phyloP scores from a whole-genome alignment of 2,797 vertebrate genomes.

The Sphenodon punctatus region DNA sequence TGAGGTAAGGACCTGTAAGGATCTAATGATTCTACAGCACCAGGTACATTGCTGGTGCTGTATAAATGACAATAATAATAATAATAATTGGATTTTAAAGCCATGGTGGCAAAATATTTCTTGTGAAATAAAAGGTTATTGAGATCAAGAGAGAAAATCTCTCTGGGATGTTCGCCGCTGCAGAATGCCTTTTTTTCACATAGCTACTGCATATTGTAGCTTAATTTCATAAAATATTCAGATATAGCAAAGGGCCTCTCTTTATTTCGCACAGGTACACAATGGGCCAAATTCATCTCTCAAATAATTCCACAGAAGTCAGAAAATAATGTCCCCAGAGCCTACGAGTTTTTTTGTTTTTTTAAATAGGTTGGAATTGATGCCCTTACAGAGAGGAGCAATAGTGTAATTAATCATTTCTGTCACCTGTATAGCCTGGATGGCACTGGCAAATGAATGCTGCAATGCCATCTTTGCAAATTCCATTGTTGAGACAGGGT shows the following conservation, averaged over 20 bases:
- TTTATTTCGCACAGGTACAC: neutral
- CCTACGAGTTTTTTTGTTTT: too few species aligned
- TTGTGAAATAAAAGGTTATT: fast-evolving
- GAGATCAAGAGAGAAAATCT: neutral
- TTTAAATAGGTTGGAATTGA: neutral
- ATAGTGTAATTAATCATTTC: neutral
- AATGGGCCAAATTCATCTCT: neutral
- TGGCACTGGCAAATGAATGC: slow-evolving; percentile 90
- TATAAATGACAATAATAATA: too few species aligned
- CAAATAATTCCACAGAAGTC: neutral
- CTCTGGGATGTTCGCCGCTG: neutral
- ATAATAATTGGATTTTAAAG: too few species aligned
- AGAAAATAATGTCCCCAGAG: too few species aligned
- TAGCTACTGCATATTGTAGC: neutral
- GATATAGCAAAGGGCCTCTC: neutral
- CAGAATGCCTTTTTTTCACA: too few species aligned
- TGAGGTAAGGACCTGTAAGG: neutral
- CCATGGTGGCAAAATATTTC: fast-evolving
- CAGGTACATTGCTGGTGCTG: too few species aligned
- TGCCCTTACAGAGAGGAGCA: neutral
- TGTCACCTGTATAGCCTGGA: slow-evolving; percentile 87
- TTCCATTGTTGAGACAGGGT: slow-evolving; percentile 88
- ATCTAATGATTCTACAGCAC: neutral
- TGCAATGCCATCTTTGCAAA: slow-evolving; percentile 87
- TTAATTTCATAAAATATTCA: neutral